Evolutionary conservation across 2,113 vertebrate genomes (phyloP).

Genomic region (Cyrtonyx montezumae): DNA sequence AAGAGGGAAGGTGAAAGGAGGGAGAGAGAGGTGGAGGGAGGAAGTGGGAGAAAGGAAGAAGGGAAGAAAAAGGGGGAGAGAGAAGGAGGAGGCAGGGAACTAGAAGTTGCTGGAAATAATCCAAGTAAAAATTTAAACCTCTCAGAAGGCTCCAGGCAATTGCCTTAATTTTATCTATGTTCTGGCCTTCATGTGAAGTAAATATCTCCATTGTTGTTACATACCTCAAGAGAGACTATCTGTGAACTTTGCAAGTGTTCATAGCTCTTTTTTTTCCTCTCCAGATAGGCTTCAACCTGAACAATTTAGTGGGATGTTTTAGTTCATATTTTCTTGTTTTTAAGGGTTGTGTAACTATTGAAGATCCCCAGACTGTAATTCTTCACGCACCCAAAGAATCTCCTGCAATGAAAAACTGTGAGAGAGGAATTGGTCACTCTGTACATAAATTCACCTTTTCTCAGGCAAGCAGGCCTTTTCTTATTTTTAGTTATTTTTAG

Average conservation of each 20-base stretch:
- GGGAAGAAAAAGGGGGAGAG: neutral
- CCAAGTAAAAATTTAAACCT: neutral
- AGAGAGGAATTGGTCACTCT: constrained; percentile 83
- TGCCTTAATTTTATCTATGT: neutral
- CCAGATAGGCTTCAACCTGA: neutral
- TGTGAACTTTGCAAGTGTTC: neutral
- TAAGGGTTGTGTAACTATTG: constrained; percentile 85
- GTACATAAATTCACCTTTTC: constrained; percentile 88
- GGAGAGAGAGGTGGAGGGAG: neutral
- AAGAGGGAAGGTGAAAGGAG: neutral
- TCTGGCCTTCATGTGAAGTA: neutral
- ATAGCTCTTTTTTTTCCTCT: neutral
- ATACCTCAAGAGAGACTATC: rapidly evolving
- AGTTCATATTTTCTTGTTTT: neutral
- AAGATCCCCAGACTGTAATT: constrained; percentile 78
- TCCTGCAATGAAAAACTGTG: constrained; percentile 84
- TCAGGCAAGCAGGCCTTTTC: constrained; percentile 68
- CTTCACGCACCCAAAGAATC: constrained; percentile 88
- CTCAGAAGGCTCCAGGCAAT: neutral
- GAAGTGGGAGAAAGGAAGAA: neutral
- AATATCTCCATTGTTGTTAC: neutral
- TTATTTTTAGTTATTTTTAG: neutral
- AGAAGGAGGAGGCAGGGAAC: neutral
- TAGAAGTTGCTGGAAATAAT: neutral
- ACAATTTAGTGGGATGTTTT: neutral